Evolutionary conservation across 2,113 vertebrate species (phyloP), one percentile per base, ranked within the genome.

Genomic region (Serinus canaria): DNA sequence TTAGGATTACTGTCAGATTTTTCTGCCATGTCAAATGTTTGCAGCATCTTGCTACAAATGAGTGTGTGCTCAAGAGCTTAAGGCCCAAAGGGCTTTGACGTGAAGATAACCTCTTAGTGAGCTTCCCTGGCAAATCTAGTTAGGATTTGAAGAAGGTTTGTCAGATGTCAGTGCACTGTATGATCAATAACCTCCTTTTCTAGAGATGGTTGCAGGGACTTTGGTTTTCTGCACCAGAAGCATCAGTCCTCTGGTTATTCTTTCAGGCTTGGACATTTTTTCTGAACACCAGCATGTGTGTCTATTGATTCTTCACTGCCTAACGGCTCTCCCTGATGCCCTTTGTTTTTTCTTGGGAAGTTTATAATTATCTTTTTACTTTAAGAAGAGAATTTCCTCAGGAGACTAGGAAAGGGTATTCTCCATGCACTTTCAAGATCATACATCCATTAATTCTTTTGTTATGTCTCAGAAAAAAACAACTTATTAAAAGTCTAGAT

Each of bases 71-170:
- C 33, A 41, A 74, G 86, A 86, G 64, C 88, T 92, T 69, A n/a
- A 90, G 89, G 83, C 55, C 67, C 80, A 39, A 85, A 77, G 41
- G 75, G 43, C 63, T 74, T 58, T 52, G 86, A 60, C 2, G 0
- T 74, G 63, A 30, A 84, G 73, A 56, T 84, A 89, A 91, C 86
- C 35, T 74, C 35, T 6, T 43, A 15, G 69, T 81, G 92, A 96
- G 75, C 86, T 89, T 93, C 3, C 30, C 47, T 63, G 33, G 52
- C 49, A 92, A 41, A 68, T 56, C 30, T 67, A 56, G 83, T 55
- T 78, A 64, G 41, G 24, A 49, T 72, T 69, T 94, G 92, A 87
- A 92, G 92, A 87, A 92, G 64, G 28, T 92, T 49, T 87, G 35
- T 77, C 46, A 64, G 58, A 25, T 90, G 33, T 56, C 2, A 1